Percentiles rank a stretch among this genome's conserved stretches.
phyloP scores from a whole-genome alignment of 2,797 vertebrate species.

The Halcyon badia region DNA sequence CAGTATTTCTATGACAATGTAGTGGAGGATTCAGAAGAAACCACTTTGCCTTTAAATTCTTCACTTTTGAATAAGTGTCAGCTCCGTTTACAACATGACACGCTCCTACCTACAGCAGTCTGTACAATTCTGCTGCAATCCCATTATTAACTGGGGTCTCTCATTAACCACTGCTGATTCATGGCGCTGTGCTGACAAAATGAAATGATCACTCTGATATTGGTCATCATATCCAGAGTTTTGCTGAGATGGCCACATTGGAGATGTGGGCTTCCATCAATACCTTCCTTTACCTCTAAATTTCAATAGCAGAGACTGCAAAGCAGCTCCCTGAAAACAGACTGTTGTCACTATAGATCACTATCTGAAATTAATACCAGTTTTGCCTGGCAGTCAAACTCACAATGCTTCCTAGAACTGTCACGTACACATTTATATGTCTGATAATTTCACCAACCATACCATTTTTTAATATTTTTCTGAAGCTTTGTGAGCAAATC shows the following conservation, averaged over 20 bases:
- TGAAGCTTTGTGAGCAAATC: neutral
- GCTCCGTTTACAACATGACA: neutral
- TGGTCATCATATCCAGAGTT: neutral
- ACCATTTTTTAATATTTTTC: neutral
- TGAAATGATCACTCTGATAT: neutral
- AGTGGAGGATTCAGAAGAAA: neutral
- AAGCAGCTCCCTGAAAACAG: constrained; percentile 19
- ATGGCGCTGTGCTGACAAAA: neutral
- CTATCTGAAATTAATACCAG: neutral
- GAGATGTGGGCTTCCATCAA: neutral
- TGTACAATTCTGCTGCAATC: neutral
- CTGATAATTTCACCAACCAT: neutral
- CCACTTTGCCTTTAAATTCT: neutral
- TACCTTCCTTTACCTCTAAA: neutral
- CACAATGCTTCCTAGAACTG: neutral
- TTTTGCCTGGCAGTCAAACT: neutral
- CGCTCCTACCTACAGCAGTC: neutral
- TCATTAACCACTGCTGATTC: constrained; percentile 9
- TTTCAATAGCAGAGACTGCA: neutral
- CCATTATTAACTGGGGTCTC: neutral
- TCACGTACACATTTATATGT: neutral
- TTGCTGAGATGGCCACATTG: neutral
- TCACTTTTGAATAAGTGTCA: neutral
- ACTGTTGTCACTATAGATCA: neutral
- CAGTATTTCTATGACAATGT: neutral